phyloP scores from a whole-genome alignment of 2,888 invertebrate genomes.

The Phortica magna region DNA sequence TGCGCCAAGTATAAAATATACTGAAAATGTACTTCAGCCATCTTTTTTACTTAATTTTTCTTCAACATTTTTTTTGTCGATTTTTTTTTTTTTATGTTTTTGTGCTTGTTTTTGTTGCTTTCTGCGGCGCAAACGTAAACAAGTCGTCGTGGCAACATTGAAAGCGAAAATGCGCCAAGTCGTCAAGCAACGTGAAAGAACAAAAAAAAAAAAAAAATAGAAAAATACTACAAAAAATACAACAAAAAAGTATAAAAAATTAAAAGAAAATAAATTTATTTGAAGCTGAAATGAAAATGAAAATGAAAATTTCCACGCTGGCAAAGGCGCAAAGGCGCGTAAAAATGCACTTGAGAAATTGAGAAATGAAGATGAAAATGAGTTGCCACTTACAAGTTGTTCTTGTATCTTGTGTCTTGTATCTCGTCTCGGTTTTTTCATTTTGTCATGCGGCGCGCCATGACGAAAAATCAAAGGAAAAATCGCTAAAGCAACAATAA shows the following conservation, averaged over 20 bases:
- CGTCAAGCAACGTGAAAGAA: neutral
- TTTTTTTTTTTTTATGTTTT: neutral
- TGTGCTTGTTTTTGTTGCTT: neutral
- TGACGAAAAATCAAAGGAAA: slow-evolving; percentile 34
- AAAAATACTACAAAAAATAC: neutral
- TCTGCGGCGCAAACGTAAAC: neutral
- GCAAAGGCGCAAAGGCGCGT: neutral
- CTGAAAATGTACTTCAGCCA: neutral
- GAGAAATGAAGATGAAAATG: slow-evolving; percentile 19
- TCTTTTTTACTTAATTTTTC: neutral
- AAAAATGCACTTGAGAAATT: slow-evolving; percentile 28
- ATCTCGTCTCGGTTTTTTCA: neutral
- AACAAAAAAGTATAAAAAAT: neutral
- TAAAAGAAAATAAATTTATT: slow-evolving; percentile 18
- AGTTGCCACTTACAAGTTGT: slow-evolving; percentile 4
- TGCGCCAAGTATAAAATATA: neutral
- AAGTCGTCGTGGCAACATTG: neutral
- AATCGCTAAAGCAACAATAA: neutral
- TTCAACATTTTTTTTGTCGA: neutral
- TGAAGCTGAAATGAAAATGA: neutral
- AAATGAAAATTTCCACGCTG: slow-evolving; percentile 3
- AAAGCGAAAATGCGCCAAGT: slow-evolving; percentile 5
- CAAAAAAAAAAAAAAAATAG: neutral
- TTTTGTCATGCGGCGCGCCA: slow-evolving; percentile 27
- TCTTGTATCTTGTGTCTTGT: neutral